Conservation (phyloP, 2,113 vertebrate species). For the Burhinus bistriatus region DNA sequence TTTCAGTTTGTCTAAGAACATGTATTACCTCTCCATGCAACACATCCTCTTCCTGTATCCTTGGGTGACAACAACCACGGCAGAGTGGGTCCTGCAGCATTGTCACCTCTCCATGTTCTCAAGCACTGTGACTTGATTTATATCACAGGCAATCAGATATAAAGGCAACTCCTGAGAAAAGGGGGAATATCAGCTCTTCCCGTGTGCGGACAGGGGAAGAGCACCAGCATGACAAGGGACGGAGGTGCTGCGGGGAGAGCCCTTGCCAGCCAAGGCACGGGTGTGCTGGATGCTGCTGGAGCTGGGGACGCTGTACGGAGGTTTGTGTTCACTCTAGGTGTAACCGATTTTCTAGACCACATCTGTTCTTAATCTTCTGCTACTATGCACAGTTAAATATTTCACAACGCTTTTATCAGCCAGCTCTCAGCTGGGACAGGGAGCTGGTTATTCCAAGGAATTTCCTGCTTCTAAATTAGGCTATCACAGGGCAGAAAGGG, state of each 20-base stretch:
- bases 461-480: slow-evolving; percentile 55
- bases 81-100: not conserved
- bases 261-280: not conserved
- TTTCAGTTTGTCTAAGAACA: not conserved
- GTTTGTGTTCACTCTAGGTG: not conserved
- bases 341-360: slow-evolving; percentile 21
- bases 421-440: slow-evolving; percentile 14
- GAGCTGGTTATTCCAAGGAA: slow-evolving; percentile 44
- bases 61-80: not conserved
- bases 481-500: not conserved
- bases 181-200: not conserved
- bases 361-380: slow-evolving; percentile 55
- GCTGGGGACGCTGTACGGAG: not conserved
- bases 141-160: not conserved
- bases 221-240: not conserved
- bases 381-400: slow-evolving; percentile 2
- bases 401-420: slow-evolving; percentile 43
- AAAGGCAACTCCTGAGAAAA: not conserved
- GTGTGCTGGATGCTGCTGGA: not conserved
- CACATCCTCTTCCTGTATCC: not conserved
- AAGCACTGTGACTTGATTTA: not conserved
- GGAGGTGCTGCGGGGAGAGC: not conserved
- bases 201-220: not conserved
- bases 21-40: not conserved
- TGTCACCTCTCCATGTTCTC: not conserved